phyloP scores from a whole-genome alignment of 2,797 vertebrate species.

The Hippoglossus hippoglossus region DNA sequence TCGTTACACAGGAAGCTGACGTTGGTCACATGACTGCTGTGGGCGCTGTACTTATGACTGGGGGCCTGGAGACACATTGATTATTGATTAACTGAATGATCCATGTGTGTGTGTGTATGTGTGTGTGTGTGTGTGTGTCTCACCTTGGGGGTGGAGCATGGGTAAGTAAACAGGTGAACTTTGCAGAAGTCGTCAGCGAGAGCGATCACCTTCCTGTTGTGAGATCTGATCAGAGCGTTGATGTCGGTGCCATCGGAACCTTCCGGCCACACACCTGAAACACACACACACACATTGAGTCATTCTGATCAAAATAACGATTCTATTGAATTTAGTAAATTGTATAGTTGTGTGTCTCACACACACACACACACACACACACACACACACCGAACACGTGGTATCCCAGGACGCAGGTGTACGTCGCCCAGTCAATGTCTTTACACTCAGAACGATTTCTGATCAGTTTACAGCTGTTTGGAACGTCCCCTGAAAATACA shows the following conservation, averaged over 20 bases:
- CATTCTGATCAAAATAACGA: too few relatives aligned
- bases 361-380: not conserved
- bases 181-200: constrained; percentile 99
- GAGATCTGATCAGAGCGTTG: constrained; percentile 94
- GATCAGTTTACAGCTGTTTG: constrained; percentile 94
- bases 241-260: constrained; percentile 98
- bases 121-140: constrained; percentile 12
- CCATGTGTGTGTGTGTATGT: not conserved
- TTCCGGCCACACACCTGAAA: constrained; percentile 96
- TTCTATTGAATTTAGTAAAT: too few relatives aligned
- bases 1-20: constrained; percentile 94
- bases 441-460: constrained; percentile 97
- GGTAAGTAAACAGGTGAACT: constrained; percentile 97
- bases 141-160: constrained; percentile 96
- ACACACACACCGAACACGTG: constrained; percentile 92
- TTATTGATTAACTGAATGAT: not conserved
- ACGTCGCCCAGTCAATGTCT: constrained; percentile 96
- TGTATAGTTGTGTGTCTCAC: not conserved
- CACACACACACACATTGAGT: constrained; percentile 4
- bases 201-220: constrained; percentile 94
- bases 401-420: constrained; percentile 97
- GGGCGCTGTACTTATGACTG: constrained; percentile 96
- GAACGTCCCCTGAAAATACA: constrained; percentile 91
- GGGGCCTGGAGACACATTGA: constrained; percentile 86
- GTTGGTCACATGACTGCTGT: constrained; percentile 98